Conservation (phyloP, 2,113 vertebrate genomes). For the Gadus macrocephalus region DNA sequence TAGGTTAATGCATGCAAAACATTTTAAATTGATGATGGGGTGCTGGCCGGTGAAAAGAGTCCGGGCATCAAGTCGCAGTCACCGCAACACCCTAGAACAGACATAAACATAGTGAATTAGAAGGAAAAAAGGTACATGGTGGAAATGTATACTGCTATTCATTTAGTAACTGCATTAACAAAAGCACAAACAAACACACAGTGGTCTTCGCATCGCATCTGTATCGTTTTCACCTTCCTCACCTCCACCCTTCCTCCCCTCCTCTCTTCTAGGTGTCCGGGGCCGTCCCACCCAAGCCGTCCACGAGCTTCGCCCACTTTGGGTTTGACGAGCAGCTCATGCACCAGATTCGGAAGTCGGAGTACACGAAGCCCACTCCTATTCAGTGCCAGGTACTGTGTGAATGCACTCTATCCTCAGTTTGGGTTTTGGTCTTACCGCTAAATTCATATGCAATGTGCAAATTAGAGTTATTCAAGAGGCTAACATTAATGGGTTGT, state of each 20-base stretch:
- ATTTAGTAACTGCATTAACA: too few relatives aligned
- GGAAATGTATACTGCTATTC: too few relatives aligned
- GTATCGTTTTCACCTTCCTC: background rate
- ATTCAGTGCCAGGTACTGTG: constrained; percentile 92
- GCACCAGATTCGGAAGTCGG: constrained; percentile 97
- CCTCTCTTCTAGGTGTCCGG: constrained; percentile 82
- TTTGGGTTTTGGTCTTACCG: background rate
- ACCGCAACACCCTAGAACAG: too few relatives aligned
- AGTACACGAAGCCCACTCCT: constrained; percentile 97
- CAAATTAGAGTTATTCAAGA: background rate
- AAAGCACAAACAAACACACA: too few relatives aligned
- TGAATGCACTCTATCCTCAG: background rate
- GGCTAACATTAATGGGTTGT: background rate
- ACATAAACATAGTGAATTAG: too few relatives aligned
- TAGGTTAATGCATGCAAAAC: too few relatives aligned
- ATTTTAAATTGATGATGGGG: too few relatives aligned
- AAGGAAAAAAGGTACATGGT: too few relatives aligned
- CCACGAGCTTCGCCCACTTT: constrained; percentile 97
- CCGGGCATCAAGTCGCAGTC: too few relatives aligned
- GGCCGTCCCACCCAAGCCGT: constrained; percentile 90
- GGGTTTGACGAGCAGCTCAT: constrained; percentile 96
- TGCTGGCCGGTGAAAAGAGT: too few relatives aligned
- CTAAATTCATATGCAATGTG: background rate
- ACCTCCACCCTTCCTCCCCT: background rate
- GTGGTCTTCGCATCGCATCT: too few relatives aligned